Evolutionary conservation across 2,113 vertebrate species (phyloP), one percentile per base, ranked within the genome.

Genomic region (Otus sunia): DNA sequence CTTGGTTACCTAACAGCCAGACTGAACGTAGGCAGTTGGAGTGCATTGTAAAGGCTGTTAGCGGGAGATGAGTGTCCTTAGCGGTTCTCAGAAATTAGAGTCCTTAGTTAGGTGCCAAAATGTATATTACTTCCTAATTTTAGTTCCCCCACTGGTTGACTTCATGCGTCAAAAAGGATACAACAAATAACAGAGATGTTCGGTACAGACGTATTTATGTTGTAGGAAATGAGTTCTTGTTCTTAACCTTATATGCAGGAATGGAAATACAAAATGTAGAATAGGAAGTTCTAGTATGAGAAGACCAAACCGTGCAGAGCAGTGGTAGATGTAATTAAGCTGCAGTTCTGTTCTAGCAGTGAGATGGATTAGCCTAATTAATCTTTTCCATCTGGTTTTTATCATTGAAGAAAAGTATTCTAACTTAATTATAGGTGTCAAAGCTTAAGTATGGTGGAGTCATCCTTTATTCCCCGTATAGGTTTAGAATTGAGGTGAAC

Each of bases 1-100:
- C 43, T 68, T 68, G 66, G 39, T 97, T 96, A 94, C 86, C 92
- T 95, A 94, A 91, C 69, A 96, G 85, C 85, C 96, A 96, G 96
- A 93, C 90, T 96, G 93, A 93, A 67, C 22, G 94, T 96, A 64
- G 96, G 93, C 92, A 68, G 81, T 15, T 23, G 5, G 9, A 73
- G 58, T 76, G 81, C 77, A 64, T 89, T 67, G 73, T 67, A 80
- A 87, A 90, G 73, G 93, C 93, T 96, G 66, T 21, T 68, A 39
- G 37, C 32, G 2, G 79, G 68, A 93, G 56, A 56, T 71, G 68
- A 88, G 43, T 91, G 86, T 96, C 95, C 92, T 94, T 59, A 87
- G 68, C 1, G 0, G 52, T 47, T 75, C 73, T 77, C 68, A 91
- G 85, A 89, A 88, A 86, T 84, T 75, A 64, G 68, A 20, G 88